Percentiles rank a stretch among this genome's conserved stretches.
Conservation (phyloP, 2,888 invertebrate genomes). For the Creontiades dilutus region DNA sequence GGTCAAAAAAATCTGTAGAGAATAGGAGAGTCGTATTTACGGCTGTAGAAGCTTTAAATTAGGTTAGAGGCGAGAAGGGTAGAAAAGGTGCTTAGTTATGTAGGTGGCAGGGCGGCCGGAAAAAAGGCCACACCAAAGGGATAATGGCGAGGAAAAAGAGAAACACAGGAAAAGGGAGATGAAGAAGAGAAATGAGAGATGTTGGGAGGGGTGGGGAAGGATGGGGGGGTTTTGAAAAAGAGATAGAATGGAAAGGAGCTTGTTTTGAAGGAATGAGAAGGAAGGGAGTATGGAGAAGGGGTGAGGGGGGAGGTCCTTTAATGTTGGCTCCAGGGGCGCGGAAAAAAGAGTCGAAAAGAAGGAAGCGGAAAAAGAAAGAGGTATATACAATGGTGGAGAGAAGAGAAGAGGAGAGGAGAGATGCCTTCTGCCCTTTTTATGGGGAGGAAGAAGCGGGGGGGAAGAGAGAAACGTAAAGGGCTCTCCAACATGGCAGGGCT, state of each 20-base stretch:
- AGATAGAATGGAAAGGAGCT: slow-evolving; percentile 18
- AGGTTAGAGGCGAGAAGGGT: slow-evolving; percentile 60
- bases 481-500: slow-evolving; percentile 58
- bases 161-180: slow-evolving; percentile 24
- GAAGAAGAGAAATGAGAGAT: neutral
- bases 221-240: neutral
- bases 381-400: slow-evolving; percentile 41
- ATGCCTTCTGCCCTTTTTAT: slow-evolving; percentile 46
- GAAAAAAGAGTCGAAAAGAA: slow-evolving; percentile 10
- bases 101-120: slow-evolving; percentile 43
- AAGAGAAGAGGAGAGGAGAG: slow-evolving; percentile 47
- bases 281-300: neutral
- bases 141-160: slow-evolving; percentile 57
- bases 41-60: slow-evolving; percentile 56
- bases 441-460: neutral
- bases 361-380: slow-evolving; percentile 22
- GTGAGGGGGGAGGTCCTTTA: slow-evolving; percentile 42
- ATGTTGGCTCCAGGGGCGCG: slow-evolving; percentile 50
- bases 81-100: slow-evolving; percentile 53
- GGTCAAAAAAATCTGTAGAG: slow-evolving; percentile 8
- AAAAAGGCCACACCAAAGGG: slow-evolving; percentile 12
- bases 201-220: neutral
- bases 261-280: neutral
- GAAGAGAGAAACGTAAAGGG: slow-evolving; percentile 38
- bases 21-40: slow-evolving; percentile 46